Base-by-base conservation (phyloP, 2,888 invertebrate species). In the Philereme vetulata region DNA sequence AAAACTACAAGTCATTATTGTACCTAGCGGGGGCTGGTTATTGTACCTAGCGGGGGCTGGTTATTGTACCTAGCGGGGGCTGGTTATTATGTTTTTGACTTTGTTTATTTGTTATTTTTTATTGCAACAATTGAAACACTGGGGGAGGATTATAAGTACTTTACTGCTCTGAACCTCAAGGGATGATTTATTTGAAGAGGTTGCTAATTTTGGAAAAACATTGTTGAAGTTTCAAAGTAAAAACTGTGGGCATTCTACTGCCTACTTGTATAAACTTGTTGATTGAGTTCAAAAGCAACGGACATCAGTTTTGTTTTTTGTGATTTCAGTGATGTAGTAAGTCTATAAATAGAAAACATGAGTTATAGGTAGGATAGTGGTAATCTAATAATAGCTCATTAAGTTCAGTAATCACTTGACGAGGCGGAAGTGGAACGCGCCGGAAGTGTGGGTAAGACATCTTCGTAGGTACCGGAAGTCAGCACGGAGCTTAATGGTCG, bases 1-100 rank as follows among this genome's bases (percentile, higher is more conserved):
- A 77, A 81, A 85, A 80, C 78, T 77, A 81, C 85, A 66, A 85
- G 86, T 86, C 86, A 86, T 82, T 66, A 66, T 51, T 57, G 64
- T 68, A 64, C 65, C 56, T 52, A 47, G 47, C 47, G 58, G 60
- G 60, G 61, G 49, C 43, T 53, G 56, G 54, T 56, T 56, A 56
- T 55, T 59, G 42, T 54, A n/a, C n/a, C n/a, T n/a, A n/a, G n/a
- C n/a, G 58, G 60, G 60, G 61, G 49, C 43, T 53, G 56, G 54
- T 56, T 56, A 56, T 55, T 59, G 42, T 54, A n/a, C n/a, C n/a
- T n/a, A n/a, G n/a, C n/a, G 58, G 60, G 60, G 61, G 49, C 38
- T 54, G 56, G 51, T 56, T 56, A 56, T 55, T 59, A 46, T 54
- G 64, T 50, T 56, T 62, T 51, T 54, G 56, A 60, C 61, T 65